Evolutionary conservation across 1,140 invertebrate species (phyloP).

Genomic region (Maniola jurtina): DNA sequence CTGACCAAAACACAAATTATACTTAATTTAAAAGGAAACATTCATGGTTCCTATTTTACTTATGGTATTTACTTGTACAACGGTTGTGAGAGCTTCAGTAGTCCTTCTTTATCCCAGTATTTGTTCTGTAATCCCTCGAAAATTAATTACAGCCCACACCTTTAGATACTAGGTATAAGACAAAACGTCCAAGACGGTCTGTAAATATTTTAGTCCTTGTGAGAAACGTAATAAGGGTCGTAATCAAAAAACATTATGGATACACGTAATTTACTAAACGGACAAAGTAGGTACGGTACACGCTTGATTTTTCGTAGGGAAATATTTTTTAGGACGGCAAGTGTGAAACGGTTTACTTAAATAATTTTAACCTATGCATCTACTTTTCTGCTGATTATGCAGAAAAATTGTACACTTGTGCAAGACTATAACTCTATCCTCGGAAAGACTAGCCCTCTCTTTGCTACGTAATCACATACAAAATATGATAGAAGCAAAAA

Average conservation of each 20-base stretch:
- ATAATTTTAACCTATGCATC: too few species aligned
- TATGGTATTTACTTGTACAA: slow-evolving; percentile 47
- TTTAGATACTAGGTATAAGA: slow-evolving; percentile 34
- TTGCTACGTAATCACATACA: too few species aligned
- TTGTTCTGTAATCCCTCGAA: slow-evolving; percentile 55
- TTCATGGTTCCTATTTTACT: slow-evolving; percentile 19
- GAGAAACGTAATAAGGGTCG: not conserved
- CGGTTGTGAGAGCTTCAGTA: slow-evolving; percentile 38
- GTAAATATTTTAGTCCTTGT: slow-evolving; percentile 5
- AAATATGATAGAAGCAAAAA: too few species aligned
- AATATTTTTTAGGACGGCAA: not conserved
- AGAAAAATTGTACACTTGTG: too few species aligned
- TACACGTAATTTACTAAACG: not conserved
- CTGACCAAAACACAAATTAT: not conserved
- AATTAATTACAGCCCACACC: slow-evolving; percentile 62
- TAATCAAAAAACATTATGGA: not conserved
- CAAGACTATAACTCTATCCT: too few species aligned
- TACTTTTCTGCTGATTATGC: too few species aligned
- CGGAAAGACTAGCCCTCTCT: too few species aligned
- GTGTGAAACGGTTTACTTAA: too few species aligned
- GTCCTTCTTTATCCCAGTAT: slow-evolving; percentile 50
- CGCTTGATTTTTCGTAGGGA: not conserved
- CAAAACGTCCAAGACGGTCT: too few species aligned
- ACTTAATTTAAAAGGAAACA: slow-evolving; percentile 5
- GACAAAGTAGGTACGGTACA: too few species aligned